phyloP scores from a whole-genome alignment of 2,888 invertebrate genomes.

The Drosophila parthenogenetica region DNA sequence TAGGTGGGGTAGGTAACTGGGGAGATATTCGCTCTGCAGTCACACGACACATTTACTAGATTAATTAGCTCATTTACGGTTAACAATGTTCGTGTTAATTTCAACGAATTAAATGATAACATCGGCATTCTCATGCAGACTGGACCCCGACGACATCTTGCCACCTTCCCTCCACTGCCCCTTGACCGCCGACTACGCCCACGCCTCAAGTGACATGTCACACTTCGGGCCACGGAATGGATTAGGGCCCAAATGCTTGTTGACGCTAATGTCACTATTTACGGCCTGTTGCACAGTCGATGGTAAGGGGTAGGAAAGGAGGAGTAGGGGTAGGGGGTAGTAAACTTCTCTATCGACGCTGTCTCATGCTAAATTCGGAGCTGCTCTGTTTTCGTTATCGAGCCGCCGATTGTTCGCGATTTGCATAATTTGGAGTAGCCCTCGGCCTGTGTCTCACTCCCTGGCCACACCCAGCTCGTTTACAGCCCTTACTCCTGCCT shows the following conservation, averaged over 20 bases:
- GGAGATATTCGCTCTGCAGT: conserved; percentile 28
- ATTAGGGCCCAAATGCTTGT: conserved; percentile 57
- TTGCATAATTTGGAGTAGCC: conserved; percentile 75
- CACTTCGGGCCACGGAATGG: conserved; percentile 58
- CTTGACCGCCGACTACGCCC: neutral
- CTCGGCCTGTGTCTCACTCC: neutral
- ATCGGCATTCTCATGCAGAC: conserved; percentile 58
- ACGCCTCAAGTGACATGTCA: conserved; percentile 52
- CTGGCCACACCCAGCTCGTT: conserved; percentile 66
- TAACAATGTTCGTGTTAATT: conserved; percentile 85
- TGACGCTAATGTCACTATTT: conserved; percentile 75
- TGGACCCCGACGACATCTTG: conserved; percentile 11
- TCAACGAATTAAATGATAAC: conserved; percentile 85
- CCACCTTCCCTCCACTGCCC: neutral
- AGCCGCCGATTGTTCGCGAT: conserved; percentile 52
- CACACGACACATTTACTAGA: conserved; percentile 75
- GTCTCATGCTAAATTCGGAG: conserved; percentile 5
- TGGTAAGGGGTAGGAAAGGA: conserved; percentile 3
- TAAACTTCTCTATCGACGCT: conserved; percentile 15
- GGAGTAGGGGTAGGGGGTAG: too few species aligned
- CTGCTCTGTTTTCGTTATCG: conserved; percentile 26
- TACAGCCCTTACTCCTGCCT: conserved; percentile 20
- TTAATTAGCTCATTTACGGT: conserved; percentile 84
- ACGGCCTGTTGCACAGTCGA: conserved; percentile 65
- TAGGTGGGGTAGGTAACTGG: neutral